Evolutionary conservation across 2,888 invertebrate species (phyloP).

Genomic region (Lasiommata megera): DNA sequence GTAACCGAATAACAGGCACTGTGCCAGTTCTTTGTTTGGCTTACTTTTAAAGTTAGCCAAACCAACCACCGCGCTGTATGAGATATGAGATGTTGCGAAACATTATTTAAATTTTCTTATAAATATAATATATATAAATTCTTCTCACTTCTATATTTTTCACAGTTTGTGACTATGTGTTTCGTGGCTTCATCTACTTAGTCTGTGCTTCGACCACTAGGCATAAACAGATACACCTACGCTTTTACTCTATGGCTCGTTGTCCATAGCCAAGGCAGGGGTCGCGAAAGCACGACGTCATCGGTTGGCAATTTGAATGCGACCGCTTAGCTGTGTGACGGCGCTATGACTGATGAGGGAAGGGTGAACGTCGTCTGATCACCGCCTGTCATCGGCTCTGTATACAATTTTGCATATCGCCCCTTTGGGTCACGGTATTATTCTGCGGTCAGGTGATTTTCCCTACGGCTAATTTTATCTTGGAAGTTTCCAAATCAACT

Average conservation of each 20-base stretch:
- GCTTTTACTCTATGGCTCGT: constrained; percentile 41
- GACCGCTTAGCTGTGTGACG: constrained; percentile 77
- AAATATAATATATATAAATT: too few relatives aligned
- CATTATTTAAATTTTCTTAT: too few relatives aligned
- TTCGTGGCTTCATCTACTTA: too few relatives aligned
- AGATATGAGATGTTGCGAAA: too few relatives aligned
- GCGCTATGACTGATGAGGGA: constrained; percentile 78
- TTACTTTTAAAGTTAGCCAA: too few relatives aligned
- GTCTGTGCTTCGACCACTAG: not conserved
- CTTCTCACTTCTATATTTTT: too few relatives aligned
- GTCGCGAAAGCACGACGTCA: constrained; percentile 78
- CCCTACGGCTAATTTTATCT: not conserved
- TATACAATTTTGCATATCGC: constrained; percentile 65
- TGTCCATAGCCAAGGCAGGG: constrained; percentile 67
- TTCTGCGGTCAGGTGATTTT: constrained; percentile 46
- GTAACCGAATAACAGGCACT: too few relatives aligned
- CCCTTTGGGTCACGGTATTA: constrained; percentile 54
- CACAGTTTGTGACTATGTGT: too few relatives aligned
- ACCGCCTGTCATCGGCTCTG: constrained; percentile 65
- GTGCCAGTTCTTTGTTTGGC: too few relatives aligned
- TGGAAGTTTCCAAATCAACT: not conserved
- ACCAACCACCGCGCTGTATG: too few relatives aligned
- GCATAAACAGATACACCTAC: constrained; percentile 5
- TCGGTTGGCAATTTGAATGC: constrained; percentile 79
- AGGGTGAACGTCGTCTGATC: constrained; percentile 75